These are phyloP conservation scores for Emydocephalus ijimae DNA, from an alignment of 2,113 vertebrate species.

Conservation along the genomic window DNA sequence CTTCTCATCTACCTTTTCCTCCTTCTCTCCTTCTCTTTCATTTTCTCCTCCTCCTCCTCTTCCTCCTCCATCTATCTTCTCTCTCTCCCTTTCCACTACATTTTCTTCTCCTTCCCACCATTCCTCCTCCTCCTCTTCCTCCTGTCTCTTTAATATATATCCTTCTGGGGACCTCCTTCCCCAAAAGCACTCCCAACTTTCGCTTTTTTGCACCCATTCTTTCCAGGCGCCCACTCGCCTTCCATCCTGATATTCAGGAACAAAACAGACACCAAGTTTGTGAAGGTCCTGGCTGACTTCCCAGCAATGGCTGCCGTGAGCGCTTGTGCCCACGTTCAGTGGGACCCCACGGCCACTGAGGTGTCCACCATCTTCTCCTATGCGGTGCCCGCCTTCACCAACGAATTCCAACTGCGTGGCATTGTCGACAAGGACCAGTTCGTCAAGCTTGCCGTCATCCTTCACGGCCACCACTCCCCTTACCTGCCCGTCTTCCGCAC, in stretches of 20 bases:
- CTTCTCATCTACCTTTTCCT: neutral
- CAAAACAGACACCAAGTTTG: conserved; percentile 72
- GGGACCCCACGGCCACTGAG: conserved; percentile 68
- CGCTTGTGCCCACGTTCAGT: conserved; percentile 81
- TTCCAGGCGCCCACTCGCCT: conserved; percentile 45
- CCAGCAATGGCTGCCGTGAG: conserved; percentile 73
- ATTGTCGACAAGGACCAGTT: conserved; percentile 65
- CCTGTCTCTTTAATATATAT: neutral
- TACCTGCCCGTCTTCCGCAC: conserved; percentile 77
- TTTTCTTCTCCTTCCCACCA: too few species aligned
- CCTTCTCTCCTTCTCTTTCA: too few species aligned
- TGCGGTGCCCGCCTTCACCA: conserved; percentile 71
- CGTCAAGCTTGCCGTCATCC: conserved; percentile 78
- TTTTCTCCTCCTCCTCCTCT: too few species aligned
- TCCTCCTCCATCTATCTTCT: too few species aligned
- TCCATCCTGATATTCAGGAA: conserved; percentile 72
- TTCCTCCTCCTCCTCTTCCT: neutral
- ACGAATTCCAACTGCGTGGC: conserved; percentile 86
- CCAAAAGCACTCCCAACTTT: neutral
- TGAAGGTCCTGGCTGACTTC: conserved; percentile 71
- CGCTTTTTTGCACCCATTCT: neutral
- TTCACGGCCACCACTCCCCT: conserved; percentile 80
- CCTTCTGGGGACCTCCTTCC: neutral
- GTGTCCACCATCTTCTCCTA: conserved; percentile 83
- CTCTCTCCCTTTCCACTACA: neutral